Evolutionary conservation across 1,140 invertebrate genomes (phyloP).

Genomic region (Apis florea): DNA sequence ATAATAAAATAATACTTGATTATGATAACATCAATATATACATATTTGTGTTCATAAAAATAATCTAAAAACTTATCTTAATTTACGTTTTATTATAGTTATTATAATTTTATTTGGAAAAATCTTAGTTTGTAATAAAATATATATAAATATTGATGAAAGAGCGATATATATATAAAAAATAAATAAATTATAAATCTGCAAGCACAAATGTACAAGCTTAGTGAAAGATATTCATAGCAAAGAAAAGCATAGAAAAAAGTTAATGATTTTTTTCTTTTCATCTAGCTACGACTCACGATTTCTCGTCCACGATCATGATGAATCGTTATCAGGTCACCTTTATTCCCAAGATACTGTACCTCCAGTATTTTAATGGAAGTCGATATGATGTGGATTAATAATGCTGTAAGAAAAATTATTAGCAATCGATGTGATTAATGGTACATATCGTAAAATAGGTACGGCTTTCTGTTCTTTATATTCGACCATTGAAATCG

Average conservation of each 20-base stretch:
- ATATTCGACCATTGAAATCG: not conserved
- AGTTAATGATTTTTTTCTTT: not conserved
- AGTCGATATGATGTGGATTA: slow-evolving; percentile 58
- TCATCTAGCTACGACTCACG: slow-evolving; percentile 71
- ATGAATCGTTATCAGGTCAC: slow-evolving; percentile 67
- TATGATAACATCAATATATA: too few species aligned
- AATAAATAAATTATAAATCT: not conserved
- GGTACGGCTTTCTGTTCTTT: not conserved
- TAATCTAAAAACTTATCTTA: too few species aligned
- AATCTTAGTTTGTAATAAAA: not conserved
- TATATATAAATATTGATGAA: too few species aligned
- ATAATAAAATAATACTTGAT: not conserved
- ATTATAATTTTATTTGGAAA: not conserved
- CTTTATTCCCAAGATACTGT: slow-evolving; percentile 55
- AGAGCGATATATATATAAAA: not conserved
- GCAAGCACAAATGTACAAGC: not conserved
- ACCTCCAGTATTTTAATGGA: slow-evolving; percentile 38
- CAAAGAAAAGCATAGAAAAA: not conserved
- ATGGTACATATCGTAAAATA: not conserved
- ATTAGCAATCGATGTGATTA: slow-evolving; percentile 56
- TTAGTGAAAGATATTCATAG: not conserved
- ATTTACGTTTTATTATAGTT: not conserved
- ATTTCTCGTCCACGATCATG: slow-evolving; percentile 80
- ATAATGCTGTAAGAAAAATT: slow-evolving; percentile 76
- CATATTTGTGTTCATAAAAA: too few species aligned